A percentile compares a stretch with the other conserved stretches of the same genome.
Evolutionary conservation across 2,888 invertebrate genomes (phyloP).

Genomic region (Heteromurus nitidus): DNA sequence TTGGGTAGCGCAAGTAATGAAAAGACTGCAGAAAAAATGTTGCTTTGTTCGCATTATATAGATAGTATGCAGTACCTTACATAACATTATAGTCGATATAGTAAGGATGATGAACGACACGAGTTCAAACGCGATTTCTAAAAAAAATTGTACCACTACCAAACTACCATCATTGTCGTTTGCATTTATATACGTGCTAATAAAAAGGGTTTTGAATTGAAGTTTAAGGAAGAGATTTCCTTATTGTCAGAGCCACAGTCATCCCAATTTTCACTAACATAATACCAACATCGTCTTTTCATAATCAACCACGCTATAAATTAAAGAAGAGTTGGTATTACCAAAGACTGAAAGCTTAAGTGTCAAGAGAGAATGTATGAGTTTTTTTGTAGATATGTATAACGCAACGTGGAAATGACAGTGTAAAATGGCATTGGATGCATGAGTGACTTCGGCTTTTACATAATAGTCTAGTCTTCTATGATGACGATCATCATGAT

Average conservation of each 20-base stretch:
- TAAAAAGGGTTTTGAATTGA: conserved; percentile 26
- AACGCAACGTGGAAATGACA: conserved; percentile 51
- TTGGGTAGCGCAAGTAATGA: not conserved
- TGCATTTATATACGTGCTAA: not conserved
- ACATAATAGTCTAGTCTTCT: conserved; percentile 53
- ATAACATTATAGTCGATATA: conserved; percentile 32
- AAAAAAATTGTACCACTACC: no score
- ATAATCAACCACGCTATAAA: conserved; percentile 3
- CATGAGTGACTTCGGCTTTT: conserved; percentile 50
- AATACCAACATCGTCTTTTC: conserved; percentile 1
- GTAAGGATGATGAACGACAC: conserved; percentile 4
- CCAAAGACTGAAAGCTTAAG: not conserved
- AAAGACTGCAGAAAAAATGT: not conserved
- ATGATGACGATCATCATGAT: conserved; percentile 39
- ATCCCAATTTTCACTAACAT: conserved; percentile 35
- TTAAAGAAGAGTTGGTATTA: not conserved
- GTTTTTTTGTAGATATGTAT: not conserved
- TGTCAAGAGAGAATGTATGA: conserved; percentile 30
- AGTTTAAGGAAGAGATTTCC: conserved; percentile 60
- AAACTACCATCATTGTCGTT: conserved; percentile 4
- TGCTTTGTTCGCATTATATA: not conserved
- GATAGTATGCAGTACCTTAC: not conserved
- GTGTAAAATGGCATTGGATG: conserved; percentile 62
- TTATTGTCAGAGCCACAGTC: conserved; percentile 42
- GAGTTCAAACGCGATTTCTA: conserved; percentile 47